Conservation (phyloP, 2,113 vertebrate genomes). For the Oenanthe melanoleuca region DNA sequence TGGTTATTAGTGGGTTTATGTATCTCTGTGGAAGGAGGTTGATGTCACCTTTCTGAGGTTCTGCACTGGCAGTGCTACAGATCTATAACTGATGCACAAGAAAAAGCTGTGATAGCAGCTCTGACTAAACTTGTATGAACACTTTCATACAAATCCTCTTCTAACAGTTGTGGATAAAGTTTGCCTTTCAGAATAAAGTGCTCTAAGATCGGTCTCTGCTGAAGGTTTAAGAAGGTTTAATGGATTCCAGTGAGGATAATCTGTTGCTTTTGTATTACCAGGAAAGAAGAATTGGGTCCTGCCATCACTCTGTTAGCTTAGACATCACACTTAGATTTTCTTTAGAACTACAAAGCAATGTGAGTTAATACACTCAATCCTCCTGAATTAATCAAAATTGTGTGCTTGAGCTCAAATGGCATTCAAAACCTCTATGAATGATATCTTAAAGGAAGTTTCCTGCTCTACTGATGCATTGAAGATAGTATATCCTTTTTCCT, state of each 20-base stretch:
- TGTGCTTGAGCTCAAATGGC: not conserved
- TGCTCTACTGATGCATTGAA: not conserved
- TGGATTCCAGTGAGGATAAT: not conserved
- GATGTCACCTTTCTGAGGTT: not conserved
- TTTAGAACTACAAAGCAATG: not conserved
- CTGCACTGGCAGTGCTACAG: not conserved
- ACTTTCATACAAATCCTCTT: not conserved
- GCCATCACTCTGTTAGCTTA: not conserved
- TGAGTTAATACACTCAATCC: not conserved
- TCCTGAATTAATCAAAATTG: not conserved
- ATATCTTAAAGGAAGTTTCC: not conserved
- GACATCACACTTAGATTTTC: not conserved
- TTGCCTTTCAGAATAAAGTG: not conserved
- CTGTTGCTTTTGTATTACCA: not conserved
- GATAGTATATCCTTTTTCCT: not conserved
- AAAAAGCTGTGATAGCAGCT: not conserved
- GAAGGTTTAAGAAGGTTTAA: not conserved
- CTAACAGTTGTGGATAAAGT: not conserved
- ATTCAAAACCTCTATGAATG: not conserved
- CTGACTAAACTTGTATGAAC: not conserved
- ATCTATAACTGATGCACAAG: not conserved
- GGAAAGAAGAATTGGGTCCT: not conserved
- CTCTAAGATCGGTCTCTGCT: not conserved
- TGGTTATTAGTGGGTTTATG: not conserved
- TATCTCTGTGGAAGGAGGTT: not conserved